Evolutionary conservation across 1,140 invertebrate species (phyloP).

Genomic region (Drosophila bocki): DNA sequence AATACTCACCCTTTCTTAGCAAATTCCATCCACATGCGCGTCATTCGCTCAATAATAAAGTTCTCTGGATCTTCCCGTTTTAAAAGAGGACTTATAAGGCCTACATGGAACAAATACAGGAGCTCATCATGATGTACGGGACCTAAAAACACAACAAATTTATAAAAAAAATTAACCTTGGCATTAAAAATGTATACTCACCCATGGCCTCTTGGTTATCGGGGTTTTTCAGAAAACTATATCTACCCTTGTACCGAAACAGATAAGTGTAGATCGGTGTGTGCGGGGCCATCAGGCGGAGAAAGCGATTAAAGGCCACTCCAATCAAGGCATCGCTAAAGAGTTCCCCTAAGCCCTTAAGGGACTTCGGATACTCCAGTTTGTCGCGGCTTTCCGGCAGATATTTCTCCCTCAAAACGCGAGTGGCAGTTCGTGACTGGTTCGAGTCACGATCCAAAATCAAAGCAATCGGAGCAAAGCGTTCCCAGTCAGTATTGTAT

Average conservation of each 20-base stretch:
- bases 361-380: slow-evolving; percentile 47
- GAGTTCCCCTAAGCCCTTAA: slow-evolving; percentile 74
- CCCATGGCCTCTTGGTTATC: slow-evolving; percentile 84
- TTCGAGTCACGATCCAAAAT: slow-evolving; percentile 86
- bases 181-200: slow-evolving; percentile 19
- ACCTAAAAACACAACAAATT: slow-evolving; percentile 75
- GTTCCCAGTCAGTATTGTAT: slow-evolving; percentile 86
- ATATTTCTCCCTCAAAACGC: slow-evolving; percentile 57
- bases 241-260: slow-evolving; percentile 87
- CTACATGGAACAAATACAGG: slow-evolving; percentile 87
- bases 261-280: slow-evolving; percentile 86
- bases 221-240: slow-evolving; percentile 86
- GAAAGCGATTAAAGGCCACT: slow-evolving; percentile 86
- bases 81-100: slow-evolving; percentile 80
- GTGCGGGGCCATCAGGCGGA: slow-evolving; percentile 85
- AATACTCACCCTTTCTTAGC: slow-evolving; percentile 85
- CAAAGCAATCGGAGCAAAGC: slow-evolving; percentile 86
- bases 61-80: slow-evolving; percentile 85
- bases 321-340: slow-evolving; percentile 86
- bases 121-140: slow-evolving; percentile 88
- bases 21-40: slow-evolving; percentile 86
- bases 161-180: background rate
- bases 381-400: slow-evolving; percentile 25
- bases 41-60: slow-evolving; percentile 85
- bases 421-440: slow-evolving; percentile 84